A percentile compares a stretch with the other conserved stretches of the same genome.
Conservation (phyloP, 1,140 invertebrate genomes). For the Brachionus sp. region DNA sequence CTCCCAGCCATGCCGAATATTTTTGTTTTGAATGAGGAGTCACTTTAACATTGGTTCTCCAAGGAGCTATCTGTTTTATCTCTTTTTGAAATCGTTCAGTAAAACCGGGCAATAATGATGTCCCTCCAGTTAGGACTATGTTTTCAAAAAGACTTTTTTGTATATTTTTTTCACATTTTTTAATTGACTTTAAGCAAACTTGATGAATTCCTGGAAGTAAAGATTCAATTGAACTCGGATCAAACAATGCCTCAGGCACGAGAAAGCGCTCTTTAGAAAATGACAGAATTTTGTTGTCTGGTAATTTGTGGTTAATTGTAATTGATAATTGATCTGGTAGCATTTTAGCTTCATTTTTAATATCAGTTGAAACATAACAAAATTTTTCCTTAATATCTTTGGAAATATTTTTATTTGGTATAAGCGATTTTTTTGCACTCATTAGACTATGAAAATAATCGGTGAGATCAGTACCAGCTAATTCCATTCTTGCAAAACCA, state of each 20-base stretch:
- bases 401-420: conserved; percentile 67
- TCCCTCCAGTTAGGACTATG: conserved; percentile 61
- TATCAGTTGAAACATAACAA: conserved; percentile 62
- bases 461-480: conserved; percentile 84
- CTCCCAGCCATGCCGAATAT: conserved; percentile 59
- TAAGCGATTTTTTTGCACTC: conserved; percentile 54
- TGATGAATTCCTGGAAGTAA: conserved; percentile 97
- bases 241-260: conserved; percentile 84
- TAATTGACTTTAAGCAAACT: conserved; percentile 61
- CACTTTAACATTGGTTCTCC: conserved; percentile 59
- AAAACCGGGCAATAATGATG: conserved; percentile 63
- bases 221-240: conserved; percentile 86
- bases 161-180: not conserved
- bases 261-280: conserved; percentile 82
- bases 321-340: not conserved
- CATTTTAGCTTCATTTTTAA: conserved; percentile 67
- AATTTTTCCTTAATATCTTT: conserved; percentile 66
- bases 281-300: conserved; percentile 72
- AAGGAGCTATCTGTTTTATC: conserved; percentile 62
- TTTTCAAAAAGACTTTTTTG: not conserved
- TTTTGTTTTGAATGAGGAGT: conserved; percentile 60
- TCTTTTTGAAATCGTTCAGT: conserved; percentile 62
- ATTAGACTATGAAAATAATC: conserved; percentile 83
- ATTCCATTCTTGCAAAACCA: conserved; percentile 76
- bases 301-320: conserved; percentile 66